Conservation (phyloP, 53 echinoderm and acorn worm species). For the Arbacia lixula region DNA sequence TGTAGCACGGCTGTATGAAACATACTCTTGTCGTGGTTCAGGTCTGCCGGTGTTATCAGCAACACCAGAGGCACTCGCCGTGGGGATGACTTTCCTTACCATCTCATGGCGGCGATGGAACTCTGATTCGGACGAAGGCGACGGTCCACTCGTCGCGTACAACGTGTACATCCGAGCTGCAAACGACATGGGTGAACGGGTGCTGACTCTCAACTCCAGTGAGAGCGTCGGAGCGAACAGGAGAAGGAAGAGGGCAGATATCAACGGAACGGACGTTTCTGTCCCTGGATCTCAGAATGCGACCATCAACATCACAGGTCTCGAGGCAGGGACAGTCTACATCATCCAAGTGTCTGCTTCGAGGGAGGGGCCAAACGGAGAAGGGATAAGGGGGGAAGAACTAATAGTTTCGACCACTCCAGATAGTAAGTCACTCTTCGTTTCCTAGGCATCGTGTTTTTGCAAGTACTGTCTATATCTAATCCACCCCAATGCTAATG, state of each 20-base stretch:
- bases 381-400: too few relatives aligned
- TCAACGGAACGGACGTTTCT: neutral
- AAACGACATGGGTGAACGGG: neutral
- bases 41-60: neutral
- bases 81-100: neutral
- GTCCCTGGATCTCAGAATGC: neutral
- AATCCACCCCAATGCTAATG: too few relatives aligned
- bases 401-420: too few relatives aligned
- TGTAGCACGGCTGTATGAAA: too few relatives aligned
- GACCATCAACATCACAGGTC: neutral
- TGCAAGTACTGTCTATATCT: too few relatives aligned
- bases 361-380: neutral
- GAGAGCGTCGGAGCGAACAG: too few relatives aligned
- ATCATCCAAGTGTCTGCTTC: neutral
- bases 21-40: too few relatives aligned
- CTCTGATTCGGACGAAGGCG: neutral
- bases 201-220: too few relatives aligned
- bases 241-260: too few relatives aligned
- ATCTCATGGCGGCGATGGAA: neutral
- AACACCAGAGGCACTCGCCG: neutral
- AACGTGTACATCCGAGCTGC: neutral
- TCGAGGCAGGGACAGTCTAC: slow-evolving; percentile 1
- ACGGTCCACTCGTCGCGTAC: neutral
- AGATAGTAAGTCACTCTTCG: too few relatives aligned
- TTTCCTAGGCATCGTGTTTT: too few relatives aligned